Evolutionary conservation across 2,113 vertebrate species (phyloP).

Genomic region (Bettongia penicillata): DNA sequence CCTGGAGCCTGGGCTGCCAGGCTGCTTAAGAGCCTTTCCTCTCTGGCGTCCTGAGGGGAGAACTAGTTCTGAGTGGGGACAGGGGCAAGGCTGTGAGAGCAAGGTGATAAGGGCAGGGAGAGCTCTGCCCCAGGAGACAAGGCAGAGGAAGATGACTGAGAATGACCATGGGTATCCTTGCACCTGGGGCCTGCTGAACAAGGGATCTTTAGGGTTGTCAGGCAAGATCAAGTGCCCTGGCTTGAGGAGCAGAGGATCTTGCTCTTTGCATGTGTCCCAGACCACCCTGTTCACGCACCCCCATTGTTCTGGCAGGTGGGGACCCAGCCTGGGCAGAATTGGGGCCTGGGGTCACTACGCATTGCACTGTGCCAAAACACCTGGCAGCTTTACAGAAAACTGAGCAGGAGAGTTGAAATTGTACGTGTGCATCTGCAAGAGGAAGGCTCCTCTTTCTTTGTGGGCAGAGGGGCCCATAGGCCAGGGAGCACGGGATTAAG

Average conservation of each 20-base stretch:
- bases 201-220: too few relatives aligned
- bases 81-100: background rate
- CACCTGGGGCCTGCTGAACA: background rate
- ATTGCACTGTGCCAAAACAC: too few relatives aligned
- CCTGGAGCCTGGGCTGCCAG: too few relatives aligned
- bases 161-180: background rate
- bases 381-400: too few relatives aligned
- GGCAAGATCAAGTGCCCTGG: background rate
- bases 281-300: too few relatives aligned
- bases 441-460: background rate
- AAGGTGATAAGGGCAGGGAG: background rate
- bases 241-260: background rate
- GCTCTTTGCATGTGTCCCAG: too few relatives aligned
- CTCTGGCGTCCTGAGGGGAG: too few relatives aligned
- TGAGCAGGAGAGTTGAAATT: background rate
- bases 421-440: background rate
- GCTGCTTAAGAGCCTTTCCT: too few relatives aligned
- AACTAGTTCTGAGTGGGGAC: background rate
- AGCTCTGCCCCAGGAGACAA: background rate
- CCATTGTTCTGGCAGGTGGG: background rate
- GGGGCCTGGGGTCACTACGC: background rate
- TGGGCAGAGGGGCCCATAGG: too few relatives aligned
- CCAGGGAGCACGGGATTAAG: too few relatives aligned
- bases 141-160: background rate
- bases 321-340: too few relatives aligned